Evolutionary conservation across 2,888 invertebrate genomes (phyloP).

Genomic region (Dilophus febrilis): DNA sequence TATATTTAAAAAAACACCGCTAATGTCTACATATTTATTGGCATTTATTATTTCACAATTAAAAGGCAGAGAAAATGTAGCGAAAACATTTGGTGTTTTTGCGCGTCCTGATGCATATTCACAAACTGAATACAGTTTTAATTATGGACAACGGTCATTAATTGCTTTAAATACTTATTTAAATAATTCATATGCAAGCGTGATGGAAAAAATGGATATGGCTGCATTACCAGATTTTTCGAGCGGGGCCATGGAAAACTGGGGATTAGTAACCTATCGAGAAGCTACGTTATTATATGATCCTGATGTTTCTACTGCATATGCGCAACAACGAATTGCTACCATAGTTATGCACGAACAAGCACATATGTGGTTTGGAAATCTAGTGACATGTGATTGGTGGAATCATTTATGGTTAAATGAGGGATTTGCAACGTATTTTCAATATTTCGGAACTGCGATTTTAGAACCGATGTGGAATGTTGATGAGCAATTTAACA

Average conservation of each 20-base stretch:
- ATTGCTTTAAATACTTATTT: constrained; percentile 39
- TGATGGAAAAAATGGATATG: constrained; percentile 49
- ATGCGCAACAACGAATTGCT: constrained; percentile 42
- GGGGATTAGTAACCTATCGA: constrained; percentile 46
- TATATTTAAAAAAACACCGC: constrained; percentile 38
- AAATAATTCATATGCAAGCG: constrained; percentile 34
- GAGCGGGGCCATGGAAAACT: constrained; percentile 83
- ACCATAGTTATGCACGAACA: constrained; percentile 28
- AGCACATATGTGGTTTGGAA: constrained; percentile 52
- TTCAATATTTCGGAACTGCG: constrained; percentile 48
- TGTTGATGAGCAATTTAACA: constrained; percentile 49
- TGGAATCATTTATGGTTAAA: constrained; percentile 44
- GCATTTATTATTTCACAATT: constrained; percentile 64
- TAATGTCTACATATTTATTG: constrained; percentile 66
- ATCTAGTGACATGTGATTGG: constrained; percentile 35
- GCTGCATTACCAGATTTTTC: constrained; percentile 70
- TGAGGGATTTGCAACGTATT: constrained; percentile 52
- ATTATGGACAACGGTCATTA: constrained; percentile 39
- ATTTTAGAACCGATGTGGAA: constrained; percentile 40
- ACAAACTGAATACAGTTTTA: constrained; percentile 47
- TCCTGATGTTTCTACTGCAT: constrained; percentile 36
- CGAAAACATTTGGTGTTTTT: constrained; percentile 40
- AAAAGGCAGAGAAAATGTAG: constrained; percentile 17
- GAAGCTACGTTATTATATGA: constrained; percentile 53
- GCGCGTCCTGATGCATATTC: constrained; percentile 46